Evolutionary conservation across 2,113 vertebrate genomes (phyloP).

Genomic region (Centropristis striata): DNA sequence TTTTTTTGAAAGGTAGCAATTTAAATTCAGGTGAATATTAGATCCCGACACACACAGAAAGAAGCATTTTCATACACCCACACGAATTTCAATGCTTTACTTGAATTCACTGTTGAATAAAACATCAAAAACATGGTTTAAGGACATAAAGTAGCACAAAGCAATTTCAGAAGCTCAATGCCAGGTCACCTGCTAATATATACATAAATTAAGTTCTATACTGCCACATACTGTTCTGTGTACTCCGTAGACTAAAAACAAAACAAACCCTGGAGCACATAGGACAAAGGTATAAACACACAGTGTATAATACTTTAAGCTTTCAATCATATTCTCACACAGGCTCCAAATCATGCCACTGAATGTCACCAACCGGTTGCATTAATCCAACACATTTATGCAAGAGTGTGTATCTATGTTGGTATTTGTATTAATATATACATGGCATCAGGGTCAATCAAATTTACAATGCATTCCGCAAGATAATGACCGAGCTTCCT

Average conservation of each 20-base stretch:
- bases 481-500: not conserved
- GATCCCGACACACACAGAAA: not conserved
- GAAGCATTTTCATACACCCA: slow-evolving; percentile 14
- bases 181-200: slow-evolving; percentile 11
- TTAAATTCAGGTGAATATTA: slow-evolving; percentile 31
- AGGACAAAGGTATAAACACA: slow-evolving; percentile 9
- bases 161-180: slow-evolving; percentile 27
- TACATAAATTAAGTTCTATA: slow-evolving; percentile 12
- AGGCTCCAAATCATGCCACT: slow-evolving; percentile 4
- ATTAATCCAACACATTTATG: not conserved
- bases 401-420: not conserved
- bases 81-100: slow-evolving; percentile 15
- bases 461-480: slow-evolving; percentile 11
- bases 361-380: slow-evolving; percentile 1
- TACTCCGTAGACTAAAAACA: not conserved
- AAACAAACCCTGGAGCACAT: not conserved
- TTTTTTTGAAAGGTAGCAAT: slow-evolving; percentile 8
- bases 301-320: not conserved
- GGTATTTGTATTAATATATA: slow-evolving; percentile 1
- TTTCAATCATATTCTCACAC: slow-evolving; percentile 30
- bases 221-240: not conserved
- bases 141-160: slow-evolving; percentile 33
- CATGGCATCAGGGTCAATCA: slow-evolving; percentile 3
- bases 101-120: slow-evolving; percentile 48
- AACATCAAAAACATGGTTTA: slow-evolving; percentile 40